Base-by-base conservation (phyloP, 2,888 invertebrate genomes). In the Leistus spinibarbis region DNA sequence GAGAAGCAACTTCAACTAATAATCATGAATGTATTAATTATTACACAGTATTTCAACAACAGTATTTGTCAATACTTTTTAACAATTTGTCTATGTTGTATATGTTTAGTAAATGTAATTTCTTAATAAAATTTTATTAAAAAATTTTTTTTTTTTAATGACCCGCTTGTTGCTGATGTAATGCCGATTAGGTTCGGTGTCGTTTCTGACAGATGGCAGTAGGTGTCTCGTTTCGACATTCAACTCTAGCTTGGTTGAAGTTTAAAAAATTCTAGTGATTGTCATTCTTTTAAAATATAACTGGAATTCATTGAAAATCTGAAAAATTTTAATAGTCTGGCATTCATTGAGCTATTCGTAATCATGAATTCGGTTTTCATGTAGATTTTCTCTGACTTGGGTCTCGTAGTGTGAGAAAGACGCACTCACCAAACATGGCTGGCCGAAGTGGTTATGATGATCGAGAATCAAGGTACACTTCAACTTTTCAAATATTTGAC, bases 371-470 rank as follows among this genome's bases (percentile, higher is more conserved):
- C 40, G 40, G 40, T 40, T 40, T 40, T 40, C 40, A 40, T 10
- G 40, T 40, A 40, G 40, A 40, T 40, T 40, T 40, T 40, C 40
- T 40, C 64, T 64, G 71, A 65, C 65, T 71, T 71, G 63, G 71
- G 65, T 57, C 64, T 19, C 71, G 71, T 57, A 56, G 71, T 71
- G 71, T 65, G 64, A 65, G 57, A 73, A 60, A 66, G 73, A 73
- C 73, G 73, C 73, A 76, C 76, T 69, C 73, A 76, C 89, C 90
- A 91, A 94, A 94, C 92, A 94, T 94, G 94, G 94, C 94, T 91
- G 93, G 93, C 89, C 93, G 93, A 89, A 91, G 92, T 91, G 91
- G 92, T 89, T 93, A 91, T 89, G 93, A 93, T 86, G 92, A 90
- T 87, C 87, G 89, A 86, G 90, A 94, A 91, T 89, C 91, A 87